Evolutionary conservation across 2,113 vertebrate species (phyloP).

Genomic region (Macrotis lagotis): DNA sequence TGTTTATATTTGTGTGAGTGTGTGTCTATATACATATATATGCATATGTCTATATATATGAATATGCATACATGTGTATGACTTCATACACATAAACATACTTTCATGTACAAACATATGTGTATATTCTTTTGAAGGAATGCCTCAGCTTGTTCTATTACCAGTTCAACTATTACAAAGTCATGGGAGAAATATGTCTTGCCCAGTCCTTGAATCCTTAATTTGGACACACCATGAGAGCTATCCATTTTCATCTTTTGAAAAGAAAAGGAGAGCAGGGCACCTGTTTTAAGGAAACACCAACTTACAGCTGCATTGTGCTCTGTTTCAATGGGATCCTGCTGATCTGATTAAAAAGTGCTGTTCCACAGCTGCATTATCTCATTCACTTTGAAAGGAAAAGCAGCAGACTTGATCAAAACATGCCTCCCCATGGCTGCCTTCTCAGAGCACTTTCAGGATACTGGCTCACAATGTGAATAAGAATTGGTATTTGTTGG

Average conservation of each 20-base stretch:
- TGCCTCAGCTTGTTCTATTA: neutral
- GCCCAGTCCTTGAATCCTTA: conserved; percentile 21
- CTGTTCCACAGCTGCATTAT: conserved; percentile 70
- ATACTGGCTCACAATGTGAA: conserved; percentile 68
- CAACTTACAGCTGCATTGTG: conserved; percentile 69
- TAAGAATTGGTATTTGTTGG: conserved; percentile 70
- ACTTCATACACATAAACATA: neutral
- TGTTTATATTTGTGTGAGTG: neutral
- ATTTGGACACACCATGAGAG: neutral
- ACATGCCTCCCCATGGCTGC: conserved; percentile 64
- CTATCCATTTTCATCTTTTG: conserved; percentile 54
- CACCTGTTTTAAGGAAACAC: conserved; percentile 69
- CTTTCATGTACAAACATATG: neutral
- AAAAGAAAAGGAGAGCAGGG: conserved; percentile 31
- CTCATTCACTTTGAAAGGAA: conserved; percentile 77
- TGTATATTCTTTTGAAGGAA: neutral
- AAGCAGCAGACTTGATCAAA: conserved; percentile 78
- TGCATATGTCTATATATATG: neutral
- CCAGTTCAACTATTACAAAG: neutral
- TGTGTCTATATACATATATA: neutral
- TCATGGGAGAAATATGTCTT: conserved; percentile 6
- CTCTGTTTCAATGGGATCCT: conserved; percentile 63
- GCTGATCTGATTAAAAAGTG: conserved; percentile 76
- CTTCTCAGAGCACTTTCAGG: conserved; percentile 67
- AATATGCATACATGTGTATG: neutral